Evolutionary conservation across 2,797 vertebrate genomes (phyloP), one percentile per base, ranked within the genome.

Genomic region (Coreius guichenoti): DNA sequence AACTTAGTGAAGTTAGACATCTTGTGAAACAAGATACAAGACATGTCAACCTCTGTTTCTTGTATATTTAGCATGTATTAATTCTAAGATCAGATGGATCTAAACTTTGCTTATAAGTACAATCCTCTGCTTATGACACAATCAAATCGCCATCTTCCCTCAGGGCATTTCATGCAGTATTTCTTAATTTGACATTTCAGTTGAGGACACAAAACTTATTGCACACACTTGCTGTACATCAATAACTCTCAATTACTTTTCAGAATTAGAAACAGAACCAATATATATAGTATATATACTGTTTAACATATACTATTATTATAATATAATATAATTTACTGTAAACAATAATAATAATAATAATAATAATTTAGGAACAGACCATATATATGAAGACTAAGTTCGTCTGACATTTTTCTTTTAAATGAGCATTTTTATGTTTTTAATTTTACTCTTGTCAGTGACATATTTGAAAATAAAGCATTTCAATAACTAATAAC

Each of bases 11-110:
- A 69, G 19, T 79, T 58, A 80, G 31, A 73, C n/a, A 7, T 39
- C 51, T 78, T 81, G 26, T 33, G 49, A 69, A 76, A 80, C 77
- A 65, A 47, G 77, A 76, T 63, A 3, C 8, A 33, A 77, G 29
- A 75, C 33, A 29, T n/a, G 14, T 26, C 43, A 54, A 72, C 33
- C 19, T 43, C 23, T 9, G n/a, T 69, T 81, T 75, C 39, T 75
- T n/a, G 49, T 47, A 65, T 45, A 78, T 68, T 26, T 33, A 23
- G 3, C 56, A 54, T 72, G 77, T 51, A 49, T 76, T 68, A 17
- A 83, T 56, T 54, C 56, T 31, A 72, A 61, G 63, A 87, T 72
- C 19, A 84, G 61, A 84, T 54, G 63, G 67, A 83, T 75, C 45
- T n/a, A n/a, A n/a, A n/a, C n/a, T n/a, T n/a, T n/a, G n/a, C n/a